These are phyloP conservation scores for Lingula anatina DNA, from an alignment of 2,888 invertebrate genomes.

Conservation along the genomic window DNA sequence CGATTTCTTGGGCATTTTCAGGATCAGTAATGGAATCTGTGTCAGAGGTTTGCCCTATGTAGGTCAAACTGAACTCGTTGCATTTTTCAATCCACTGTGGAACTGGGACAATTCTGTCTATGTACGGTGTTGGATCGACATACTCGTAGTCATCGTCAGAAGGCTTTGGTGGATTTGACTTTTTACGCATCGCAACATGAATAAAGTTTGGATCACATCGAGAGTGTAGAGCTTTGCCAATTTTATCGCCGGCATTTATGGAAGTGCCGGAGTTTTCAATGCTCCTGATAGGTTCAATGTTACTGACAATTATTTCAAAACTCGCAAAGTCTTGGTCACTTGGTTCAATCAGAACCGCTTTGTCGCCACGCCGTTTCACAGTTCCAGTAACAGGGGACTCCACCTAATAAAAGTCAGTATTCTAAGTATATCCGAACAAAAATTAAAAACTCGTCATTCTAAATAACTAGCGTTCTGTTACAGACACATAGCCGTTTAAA, in stretches of 20 bases:
- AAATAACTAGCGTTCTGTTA: too few relatives aligned
- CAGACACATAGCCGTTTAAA: too few relatives aligned
- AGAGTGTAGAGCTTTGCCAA: constrained; percentile 7
- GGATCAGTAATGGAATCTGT: constrained; percentile 6
- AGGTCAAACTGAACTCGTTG: constrained; percentile 17
- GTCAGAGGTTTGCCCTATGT: constrained; percentile 14
- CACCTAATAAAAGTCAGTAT: too few relatives aligned
- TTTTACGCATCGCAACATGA: constrained; percentile 18
- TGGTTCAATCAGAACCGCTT: constrained; percentile 15
- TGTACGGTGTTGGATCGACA: constrained; percentile 22
- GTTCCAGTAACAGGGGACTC: constrained; percentile 12
- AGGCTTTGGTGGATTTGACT: not conserved
- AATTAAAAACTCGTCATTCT: too few relatives aligned
- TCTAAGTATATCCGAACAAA: too few relatives aligned
- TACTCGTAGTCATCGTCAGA: constrained; percentile 12
- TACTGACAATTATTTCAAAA: constrained; percentile 21
- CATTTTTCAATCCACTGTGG: constrained; percentile 24
- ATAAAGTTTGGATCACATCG: constrained; percentile 15
- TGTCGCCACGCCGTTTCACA: not conserved
- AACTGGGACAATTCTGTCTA: constrained; percentile 18
- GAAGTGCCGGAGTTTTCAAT: constrained; percentile 1
- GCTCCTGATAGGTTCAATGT: constrained; percentile 9
- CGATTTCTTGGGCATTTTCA: constrained; percentile 4
- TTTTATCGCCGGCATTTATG: constrained; percentile 3
- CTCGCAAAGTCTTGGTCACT: constrained; percentile 12